A percentile compares a stretch with the other conserved stretches of the same genome.
phyloP scores from a whole-genome alignment of 2,888 invertebrate species.

The Noctuana brunneofusca region DNA sequence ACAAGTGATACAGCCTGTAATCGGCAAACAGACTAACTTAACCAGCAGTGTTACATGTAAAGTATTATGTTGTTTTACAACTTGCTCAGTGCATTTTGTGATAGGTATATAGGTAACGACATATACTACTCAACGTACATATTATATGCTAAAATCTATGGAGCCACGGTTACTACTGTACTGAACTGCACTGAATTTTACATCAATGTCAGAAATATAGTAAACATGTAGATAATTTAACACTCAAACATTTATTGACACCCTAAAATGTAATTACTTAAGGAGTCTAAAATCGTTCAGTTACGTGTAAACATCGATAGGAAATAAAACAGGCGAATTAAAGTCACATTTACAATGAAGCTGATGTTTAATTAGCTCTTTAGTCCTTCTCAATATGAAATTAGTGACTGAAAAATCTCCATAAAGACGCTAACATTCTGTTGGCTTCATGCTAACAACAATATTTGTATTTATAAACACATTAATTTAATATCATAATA shows the following conservation, averaged over 20 bases:
- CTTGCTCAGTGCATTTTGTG: conserved; percentile 48
- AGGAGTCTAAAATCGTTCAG: neutral
- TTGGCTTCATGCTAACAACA: conserved; percentile 15
- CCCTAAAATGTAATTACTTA: neutral
- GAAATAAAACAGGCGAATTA: neutral
- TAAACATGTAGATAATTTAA: neutral
- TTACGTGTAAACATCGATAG: neutral
- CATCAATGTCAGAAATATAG: neutral
- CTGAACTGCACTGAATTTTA: conserved; percentile 13
- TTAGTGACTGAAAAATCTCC: neutral
- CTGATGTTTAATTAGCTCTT: neutral
- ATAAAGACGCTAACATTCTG: neutral
- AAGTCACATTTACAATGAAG: neutral
- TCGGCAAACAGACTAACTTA: conserved; percentile 24
- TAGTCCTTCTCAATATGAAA: neutral
- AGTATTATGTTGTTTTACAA: conserved; percentile 35
- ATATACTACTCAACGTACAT: conserved; percentile 23
- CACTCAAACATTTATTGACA: neutral
- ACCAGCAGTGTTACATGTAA: conserved; percentile 16
- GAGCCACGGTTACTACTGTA: conserved; percentile 27
- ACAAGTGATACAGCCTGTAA: conserved; percentile 15
- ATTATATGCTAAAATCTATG: conserved; percentile 34
- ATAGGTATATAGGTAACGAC: conserved; percentile 63
- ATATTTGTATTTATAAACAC: conserved; percentile 24
- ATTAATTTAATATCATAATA: conserved; percentile 29